These are phyloP conservation scores for Conus ventricosus DNA, from an alignment of 1,140 invertebrate genomes.

Conservation along the genomic window DNA sequence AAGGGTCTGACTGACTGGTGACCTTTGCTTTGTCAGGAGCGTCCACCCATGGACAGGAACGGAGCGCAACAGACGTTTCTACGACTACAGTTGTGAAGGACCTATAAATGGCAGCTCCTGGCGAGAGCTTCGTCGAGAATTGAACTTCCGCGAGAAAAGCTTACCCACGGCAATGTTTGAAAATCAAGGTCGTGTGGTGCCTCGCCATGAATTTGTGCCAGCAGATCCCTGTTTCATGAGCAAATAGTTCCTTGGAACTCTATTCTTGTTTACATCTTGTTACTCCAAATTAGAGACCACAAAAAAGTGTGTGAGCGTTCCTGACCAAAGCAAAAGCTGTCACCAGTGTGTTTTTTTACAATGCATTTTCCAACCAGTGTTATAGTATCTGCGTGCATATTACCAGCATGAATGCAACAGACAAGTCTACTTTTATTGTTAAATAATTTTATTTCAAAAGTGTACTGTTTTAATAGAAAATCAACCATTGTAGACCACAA, in stretches of 20 bases:
- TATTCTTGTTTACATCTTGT: not conserved
- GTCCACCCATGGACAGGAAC: conserved; percentile 56
- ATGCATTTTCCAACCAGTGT: not conserved
- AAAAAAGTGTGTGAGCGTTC: not conserved
- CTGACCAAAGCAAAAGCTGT: not conserved
- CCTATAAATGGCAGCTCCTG: conserved; percentile 48
- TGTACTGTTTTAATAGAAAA: too few species aligned
- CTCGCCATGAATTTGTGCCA: conserved; percentile 23
- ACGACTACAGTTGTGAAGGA: conserved; percentile 66
- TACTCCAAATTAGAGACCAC: not conserved
- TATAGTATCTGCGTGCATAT: too few species aligned
- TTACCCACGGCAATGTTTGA: conserved; percentile 23
- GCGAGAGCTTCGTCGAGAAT: conserved; percentile 39
- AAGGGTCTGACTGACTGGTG: conserved; percentile 23
- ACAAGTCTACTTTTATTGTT: too few species aligned
- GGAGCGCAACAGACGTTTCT: conserved; percentile 55
- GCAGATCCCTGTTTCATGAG: conserved; percentile 16
- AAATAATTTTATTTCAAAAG: too few species aligned
- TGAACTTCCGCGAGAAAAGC: conserved; percentile 34
- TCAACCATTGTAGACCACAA: too few species aligned
- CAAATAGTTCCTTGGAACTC: not conserved
- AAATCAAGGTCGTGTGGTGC: not conserved
- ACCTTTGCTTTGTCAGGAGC: conserved; percentile 50
- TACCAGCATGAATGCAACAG: too few species aligned
- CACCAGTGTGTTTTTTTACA: not conserved